Base-by-base conservation (phyloP, 2,888 invertebrate genomes). In the Geophilus truncorum region DNA sequence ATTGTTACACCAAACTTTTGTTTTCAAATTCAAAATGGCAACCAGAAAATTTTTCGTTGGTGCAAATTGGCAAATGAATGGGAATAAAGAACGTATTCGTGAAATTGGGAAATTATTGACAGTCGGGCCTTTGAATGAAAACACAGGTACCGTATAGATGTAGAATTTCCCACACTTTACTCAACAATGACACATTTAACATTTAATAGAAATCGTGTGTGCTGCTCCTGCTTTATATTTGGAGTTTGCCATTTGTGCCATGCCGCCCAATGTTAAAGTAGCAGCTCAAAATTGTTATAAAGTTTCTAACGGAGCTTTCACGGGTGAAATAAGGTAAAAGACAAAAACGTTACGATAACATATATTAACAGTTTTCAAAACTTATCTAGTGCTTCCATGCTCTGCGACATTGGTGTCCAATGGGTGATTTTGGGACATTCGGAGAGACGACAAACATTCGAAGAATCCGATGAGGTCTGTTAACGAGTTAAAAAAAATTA, bases 51-150 rank as follows among this genome's bases (percentile, higher is more conserved):
- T 99, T 89, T 96, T 97, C 86, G 98, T 99, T 86, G 99, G 99
- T 84, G 99, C 99, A 80, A 99, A 99, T 90, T 99, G 98, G 99
- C 99, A 99, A 89, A 97, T 99, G 98, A 99, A 99, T 87, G 98
- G 98, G 75, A 92, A 91, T 84, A 96, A 95, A 87, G 90, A 91
- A 82, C 91, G 91, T 84, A 94, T 97, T 83, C 91, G 92, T 83
- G 93, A 92, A 82, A 95, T 98, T 82, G 90, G 94, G 80, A 90
- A 91, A 77, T 92, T 92, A 83, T 88, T 98, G 82, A 92, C 92
- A 86, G 90, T 90, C 82, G 94, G 93, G 0, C 90, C 92, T 0
- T 88, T 96, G 83, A 93, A 94, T 87, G 89, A 92, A n/a, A 92
- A 94, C 86, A 94, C 94, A 79, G 96, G 95, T 91, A 86, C n/a